A percentile compares a stretch with the other conserved stretches of the same genome.
Conservation (phyloP, 2,797 vertebrate species). For the Phrynocephalus forsythii region DNA sequence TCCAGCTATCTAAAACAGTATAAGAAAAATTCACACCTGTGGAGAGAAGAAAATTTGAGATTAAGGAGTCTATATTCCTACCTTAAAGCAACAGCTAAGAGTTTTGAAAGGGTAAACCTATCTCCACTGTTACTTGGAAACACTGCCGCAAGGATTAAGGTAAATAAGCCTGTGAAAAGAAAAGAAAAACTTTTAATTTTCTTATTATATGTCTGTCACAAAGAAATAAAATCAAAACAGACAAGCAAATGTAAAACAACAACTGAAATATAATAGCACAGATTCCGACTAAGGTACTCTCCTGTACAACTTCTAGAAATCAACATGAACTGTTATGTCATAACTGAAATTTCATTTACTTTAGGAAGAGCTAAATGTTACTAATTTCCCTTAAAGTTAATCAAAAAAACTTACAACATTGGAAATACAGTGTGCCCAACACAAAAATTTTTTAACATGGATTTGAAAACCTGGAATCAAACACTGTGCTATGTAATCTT, state of each 20-base stretch:
- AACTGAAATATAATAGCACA: background rate
- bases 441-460: background rate
- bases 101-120: slow-evolving; percentile 95
- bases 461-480: background rate
- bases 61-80: slow-evolving; percentile 69
- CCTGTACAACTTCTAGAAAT: background rate
- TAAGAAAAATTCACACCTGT: background rate
- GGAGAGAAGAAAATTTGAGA: slow-evolving; percentile 22
- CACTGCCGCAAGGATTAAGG: slow-evolving; percentile 92
- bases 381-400: background rate
- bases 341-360: background rate
- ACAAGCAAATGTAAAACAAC: background rate
- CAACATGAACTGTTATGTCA: background rate
- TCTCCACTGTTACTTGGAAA: slow-evolving; percentile 98
- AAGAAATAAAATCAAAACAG: background rate
- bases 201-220: slow-evolving; percentile 13
- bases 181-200: slow-evolving; percentile 31
- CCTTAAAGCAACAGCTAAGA: slow-evolving; percentile 93
- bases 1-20: background rate
- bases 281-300: background rate
- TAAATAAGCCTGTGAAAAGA: slow-evolving; percentile 88
- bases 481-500: background rate
- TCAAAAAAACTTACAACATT: background rate
- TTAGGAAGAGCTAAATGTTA: background rate
- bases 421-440: background rate